Evolutionary conservation across 2,888 invertebrate species (phyloP), one percentile per base, ranked within the genome.

Genomic region (Drosophila setosimentum): DNA sequence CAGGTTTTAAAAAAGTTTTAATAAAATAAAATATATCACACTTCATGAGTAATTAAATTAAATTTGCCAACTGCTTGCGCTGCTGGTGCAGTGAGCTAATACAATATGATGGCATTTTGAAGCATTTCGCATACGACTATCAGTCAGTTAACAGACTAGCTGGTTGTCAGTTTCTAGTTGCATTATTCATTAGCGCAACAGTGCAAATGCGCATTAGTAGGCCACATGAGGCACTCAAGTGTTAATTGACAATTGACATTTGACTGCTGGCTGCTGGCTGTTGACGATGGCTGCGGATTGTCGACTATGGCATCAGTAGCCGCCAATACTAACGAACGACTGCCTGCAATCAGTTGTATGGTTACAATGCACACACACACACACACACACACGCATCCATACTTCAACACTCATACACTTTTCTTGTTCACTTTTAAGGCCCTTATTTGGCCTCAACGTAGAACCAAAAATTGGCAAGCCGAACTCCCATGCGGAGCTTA

Each of bases 161-260:
- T 66, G 24, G 64, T 33, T 68, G 51, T 49, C 65, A 60, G 63
- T 35, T 71, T 45, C 51, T 69, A 68, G 60, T 61, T 80, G 83
- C 83, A 80, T 74, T 77, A 83, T 77, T 85, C 77, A 82, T 80
- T 80, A 82, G 76, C 68, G 82, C 79, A 71, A 66, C 82, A 72
- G 61, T 73, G 76, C 73, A 82, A 68, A 73, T 80, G 73, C 71
- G 86, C 80, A 86, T 77, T 77, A 77, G 77, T 73, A 77, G 77
- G 62, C 68, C 77, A 66, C 77, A 76, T 59, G 49, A 68, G 86
- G 75, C 86, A 73, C 67, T 74, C 73, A 75, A 77, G 71, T 86
- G 80, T 80, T 80, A 86, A 85, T 83, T 78, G 82, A 69, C 83
- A 73, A 69, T 58, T 75, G 80, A 86, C 83, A 86, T 85, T 83